Base-by-base conservation (phyloP, 1,140 invertebrate species). In the Drosophila nebulosa region DNA sequence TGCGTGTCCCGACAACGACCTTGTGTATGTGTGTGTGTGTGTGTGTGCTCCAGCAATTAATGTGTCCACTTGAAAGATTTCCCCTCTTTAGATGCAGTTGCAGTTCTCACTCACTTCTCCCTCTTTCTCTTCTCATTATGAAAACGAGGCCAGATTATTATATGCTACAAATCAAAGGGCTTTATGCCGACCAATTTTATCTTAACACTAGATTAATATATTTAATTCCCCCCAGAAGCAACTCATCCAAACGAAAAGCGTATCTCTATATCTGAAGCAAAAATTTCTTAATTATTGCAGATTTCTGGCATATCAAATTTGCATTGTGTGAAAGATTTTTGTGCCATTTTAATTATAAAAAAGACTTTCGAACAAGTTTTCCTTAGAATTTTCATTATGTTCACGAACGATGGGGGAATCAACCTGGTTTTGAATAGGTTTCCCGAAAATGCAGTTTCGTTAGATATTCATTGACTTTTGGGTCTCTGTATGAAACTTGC, bases 101-200 rank as follows among this genome's bases (percentile, higher is more conserved):
- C 52, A 50, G 26, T 18, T 10, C 1, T 10, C 50, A 1, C 35
- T 46, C 36, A 56, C 66, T 58, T 58, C 36, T 9, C 39, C 27
- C 39, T 22, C 36, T 58, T 58, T 9, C 39, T 46, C 39, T 22
- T 22, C 81, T 85, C 74, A 80, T 85, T 85, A 86, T 51, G 60
- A 56, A 65, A 80, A 85, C 80, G 69, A 76, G 72, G 52, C 27
- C 2, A 57, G 21, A 30, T 16, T 21, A 51, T 26, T 21, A 53
- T 16, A 35, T 71, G 64, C 57, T 60, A 80, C 66, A 81, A 75
- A 86, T 86, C 81, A 86, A 86, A 86, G 80, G 6, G 26, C 56
- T 59, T 42, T 12, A 32, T 56, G 81, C 81, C 83, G 81, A 72
- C 79, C 52, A 21, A 39, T 27, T 27, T 53, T 36, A 9, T 58